Evolutionary conservation across 2,797 vertebrate genomes (phyloP).

Genomic region (Notamacropus eugenii): DNA sequence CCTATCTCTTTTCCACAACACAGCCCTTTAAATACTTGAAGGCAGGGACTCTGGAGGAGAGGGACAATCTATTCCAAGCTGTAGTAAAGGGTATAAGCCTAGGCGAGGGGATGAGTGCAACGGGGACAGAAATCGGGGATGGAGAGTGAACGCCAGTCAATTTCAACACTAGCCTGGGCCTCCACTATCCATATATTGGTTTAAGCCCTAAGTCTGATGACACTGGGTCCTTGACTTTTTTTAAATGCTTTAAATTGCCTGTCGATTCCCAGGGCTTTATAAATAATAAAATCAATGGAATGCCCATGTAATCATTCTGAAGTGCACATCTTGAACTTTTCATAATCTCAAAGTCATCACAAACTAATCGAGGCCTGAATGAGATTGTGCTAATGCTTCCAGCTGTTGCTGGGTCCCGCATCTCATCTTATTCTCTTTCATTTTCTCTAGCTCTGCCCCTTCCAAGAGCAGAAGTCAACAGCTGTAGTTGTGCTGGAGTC

Average conservation of each 20-base stretch:
- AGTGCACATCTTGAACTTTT: slow-evolving; percentile 29
- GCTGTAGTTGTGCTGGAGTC: slow-evolving; percentile 67
- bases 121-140: background rate
- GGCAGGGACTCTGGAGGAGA: background rate
- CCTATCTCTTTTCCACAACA: background rate
- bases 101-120: background rate
- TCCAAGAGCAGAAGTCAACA: slow-evolving; percentile 74
- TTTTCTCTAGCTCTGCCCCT: slow-evolving; percentile 68
- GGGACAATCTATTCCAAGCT: background rate
- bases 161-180: slow-evolving; percentile 36
- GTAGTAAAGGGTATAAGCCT: background rate
- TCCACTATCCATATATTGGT: background rate
- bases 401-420: slow-evolving; percentile 40
- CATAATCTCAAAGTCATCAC: slow-evolving; percentile 2
- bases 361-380: slow-evolving; percentile 24
- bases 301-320: background rate
- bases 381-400: background rate
- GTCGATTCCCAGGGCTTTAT: background rate
- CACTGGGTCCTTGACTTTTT: slow-evolving; percentile 28
- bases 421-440: slow-evolving; percentile 56
- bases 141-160: background rate
- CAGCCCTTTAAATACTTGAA: background rate
- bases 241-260: slow-evolving; percentile 27
- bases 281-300: slow-evolving; percentile 41
- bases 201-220: slow-evolving; percentile 15